phyloP scores from a whole-genome alignment of 2,797 vertebrate species.

The Ambastaia sidthimunki region DNA sequence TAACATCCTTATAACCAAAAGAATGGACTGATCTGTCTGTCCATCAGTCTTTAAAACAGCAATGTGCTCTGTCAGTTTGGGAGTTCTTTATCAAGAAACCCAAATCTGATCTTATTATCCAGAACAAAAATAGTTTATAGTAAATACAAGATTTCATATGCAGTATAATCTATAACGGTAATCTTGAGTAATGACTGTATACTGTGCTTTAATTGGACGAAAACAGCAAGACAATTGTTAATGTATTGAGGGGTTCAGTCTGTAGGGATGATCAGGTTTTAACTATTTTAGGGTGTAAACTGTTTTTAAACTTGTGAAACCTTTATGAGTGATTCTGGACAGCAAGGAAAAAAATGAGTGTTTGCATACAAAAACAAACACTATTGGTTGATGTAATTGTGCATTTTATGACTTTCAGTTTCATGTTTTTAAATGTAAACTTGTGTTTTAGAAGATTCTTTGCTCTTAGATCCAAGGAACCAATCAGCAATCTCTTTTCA shows the following conservation, averaged over 20 bases:
- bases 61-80: background rate
- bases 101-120: background rate
- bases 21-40: constrained; percentile 25
- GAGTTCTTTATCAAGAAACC: constrained; percentile 58
- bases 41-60: constrained; percentile 29
- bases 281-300: background rate
- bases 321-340: background rate
- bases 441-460: constrained; percentile 3
- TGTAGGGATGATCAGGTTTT: background rate
- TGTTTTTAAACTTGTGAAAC: background rate
- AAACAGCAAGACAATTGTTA: background rate
- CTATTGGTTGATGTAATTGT: background rate
- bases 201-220: background rate
- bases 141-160: constrained; percentile 8
- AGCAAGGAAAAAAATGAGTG: background rate
- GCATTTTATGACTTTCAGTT: constrained; percentile 25
- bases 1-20: constrained; percentile 45
- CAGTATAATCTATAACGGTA: background rate
- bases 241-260: constrained; percentile 7
- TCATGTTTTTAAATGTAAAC: background rate
- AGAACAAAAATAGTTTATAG: background rate
- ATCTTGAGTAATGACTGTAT: constrained; percentile 17
- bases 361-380: background rate
- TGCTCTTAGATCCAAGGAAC: background rate
- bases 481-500: background rate